Evolutionary conservation across 1,140 invertebrate genomes (phyloP), one percentile per base, ranked within the genome.

Genomic region (Chymomyza costata): DNA sequence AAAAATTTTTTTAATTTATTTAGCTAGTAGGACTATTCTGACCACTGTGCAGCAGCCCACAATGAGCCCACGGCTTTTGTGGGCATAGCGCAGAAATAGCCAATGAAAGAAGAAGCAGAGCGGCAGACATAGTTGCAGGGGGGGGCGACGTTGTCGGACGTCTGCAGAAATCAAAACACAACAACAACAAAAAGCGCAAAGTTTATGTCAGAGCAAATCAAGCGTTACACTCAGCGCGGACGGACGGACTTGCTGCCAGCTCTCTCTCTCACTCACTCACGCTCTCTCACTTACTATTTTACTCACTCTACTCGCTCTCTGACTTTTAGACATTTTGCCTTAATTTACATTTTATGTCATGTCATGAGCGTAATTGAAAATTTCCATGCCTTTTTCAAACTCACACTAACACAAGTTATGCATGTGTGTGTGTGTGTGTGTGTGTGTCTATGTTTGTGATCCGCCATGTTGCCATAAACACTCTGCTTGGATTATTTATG

Each of bases 271-370:
- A 11, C 14, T n/a, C n/a, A n/a, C n/a, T n/a, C n/a, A n/a, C n/a
- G n/a, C n/a, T n/a, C n/a, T n/a, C n/a, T n/a, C n/a, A n/a, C n/a
- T n/a, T n/a, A n/a, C n/a, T n/a, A n/a, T n/a, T n/a, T n/a, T n/a
- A n/a, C n/a, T n/a, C n/a, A n/a, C n/a, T n/a, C n/a, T n/a, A 3
- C 8, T n/a, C 10, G 31, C 17, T 10, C 40, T 37, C 21, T 35
- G 34, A 53, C 56, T 53, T 39, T 65, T 41, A 51, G 53, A 59
- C 67, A 56, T 69, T 66, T 68, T 56, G 55, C 58, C 65, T 62
- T 80, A 73, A 81, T 80, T 80, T 80, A 80, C 61, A 74, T 68
- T 71, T 80, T 78, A 71, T 78, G 73, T 73, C 73, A 73, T 69
- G 74, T 73, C 74, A 80, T 61, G 62, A 63, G 57, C 68, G 61